Base-by-base conservation (phyloP, 2,888 invertebrate genomes). In the Drosophila aldrichi region DNA sequence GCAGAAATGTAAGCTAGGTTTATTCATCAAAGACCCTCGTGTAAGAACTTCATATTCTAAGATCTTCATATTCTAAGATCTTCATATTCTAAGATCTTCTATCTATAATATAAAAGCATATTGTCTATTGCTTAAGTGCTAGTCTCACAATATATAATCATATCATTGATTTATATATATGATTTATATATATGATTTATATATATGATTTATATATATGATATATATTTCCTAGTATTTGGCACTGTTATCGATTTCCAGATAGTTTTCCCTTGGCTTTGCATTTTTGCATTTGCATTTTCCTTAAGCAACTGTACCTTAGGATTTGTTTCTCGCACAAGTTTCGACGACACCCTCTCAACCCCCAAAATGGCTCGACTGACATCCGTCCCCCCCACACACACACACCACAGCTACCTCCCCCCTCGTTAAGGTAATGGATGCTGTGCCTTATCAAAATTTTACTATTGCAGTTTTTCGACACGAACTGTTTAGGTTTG, bases 381-480 rank as follows among this genome's bases (percentile, higher is more conserved):
- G 14, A 18, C 49, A 12, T 10, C 46, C 36, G 40, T 6, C 9
- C 46, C 25, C 25, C 46, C 20, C 10, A 10, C 10, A 10, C 32
- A 2, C 10, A 10, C 20, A 10, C 32, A 32, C 32, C 32, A 9
- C 10, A 32, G 9, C 32, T 2, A 16, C 29, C 6, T 20, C 9
- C 36, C 9, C 41, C 32, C 66, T 66, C 58, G 71, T 62, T 73
- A 72, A 59, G 67, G 55, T 67, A 29, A 29, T 48, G 40, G 14
- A 16, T 48, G 40, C 32, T 64, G 64, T 71, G 65, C 75, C 64
- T 60, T 71, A 71, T 77, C 73, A 56, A 69, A 69, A 69, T 62
- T 56, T 73, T 41, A 49, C 69, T 62, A 52, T 55, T 76, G 73
- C 77, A 77, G 51, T 76, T 77, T 72, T 67, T 22, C 41, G 41